Evolutionary conservation across 2,797 vertebrate species (phyloP).

Genomic region (Trachops cirrhosus): DNA sequence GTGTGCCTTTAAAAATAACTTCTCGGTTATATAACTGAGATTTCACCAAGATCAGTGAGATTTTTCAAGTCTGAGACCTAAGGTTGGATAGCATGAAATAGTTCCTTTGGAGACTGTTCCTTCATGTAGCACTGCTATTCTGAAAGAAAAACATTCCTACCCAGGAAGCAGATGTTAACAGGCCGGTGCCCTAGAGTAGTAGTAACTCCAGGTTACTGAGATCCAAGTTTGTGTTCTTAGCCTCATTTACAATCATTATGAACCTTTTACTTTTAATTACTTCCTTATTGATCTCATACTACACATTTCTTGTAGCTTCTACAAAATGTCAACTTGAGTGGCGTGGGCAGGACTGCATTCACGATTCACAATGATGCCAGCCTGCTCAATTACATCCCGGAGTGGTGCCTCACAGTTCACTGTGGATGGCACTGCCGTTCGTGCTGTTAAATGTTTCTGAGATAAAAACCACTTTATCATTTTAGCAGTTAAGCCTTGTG

Average conservation of each 20-base stretch:
- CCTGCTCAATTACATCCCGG: conserved; percentile 27
- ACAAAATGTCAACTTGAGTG: conserved; percentile 14
- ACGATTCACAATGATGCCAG: conserved; percentile 1
- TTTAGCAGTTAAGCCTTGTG: background rate
- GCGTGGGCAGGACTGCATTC: background rate
- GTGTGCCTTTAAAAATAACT: conserved; percentile 70
- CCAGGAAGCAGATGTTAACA: conserved; percentile 38
- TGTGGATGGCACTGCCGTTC: background rate
- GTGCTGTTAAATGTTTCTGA: background rate
- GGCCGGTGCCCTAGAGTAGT: conserved; percentile 12
- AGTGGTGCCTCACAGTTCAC: background rate
- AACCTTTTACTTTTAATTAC: conserved; percentile 73
- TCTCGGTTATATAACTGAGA: conserved; percentile 57
- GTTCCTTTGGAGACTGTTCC: conserved; percentile 63
- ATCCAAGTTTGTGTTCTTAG: conserved; percentile 46
- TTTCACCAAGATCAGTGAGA: conserved; percentile 36
- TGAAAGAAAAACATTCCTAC: conserved; percentile 46
- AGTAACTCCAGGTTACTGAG: conserved; percentile 54
- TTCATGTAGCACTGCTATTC: conserved; percentile 45
- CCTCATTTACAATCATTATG: conserved; percentile 67
- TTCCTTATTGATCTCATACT: conserved; percentile 62
- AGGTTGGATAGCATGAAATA: conserved; percentile 13
- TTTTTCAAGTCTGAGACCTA: conserved; percentile 44
- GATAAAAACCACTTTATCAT: conserved; percentile 14
- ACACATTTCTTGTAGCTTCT: conserved; percentile 50